Evolutionary conservation across 2,113 vertebrate species (phyloP), one percentile per base, ranked within the genome.

Genomic region (Silurus glanis): DNA sequence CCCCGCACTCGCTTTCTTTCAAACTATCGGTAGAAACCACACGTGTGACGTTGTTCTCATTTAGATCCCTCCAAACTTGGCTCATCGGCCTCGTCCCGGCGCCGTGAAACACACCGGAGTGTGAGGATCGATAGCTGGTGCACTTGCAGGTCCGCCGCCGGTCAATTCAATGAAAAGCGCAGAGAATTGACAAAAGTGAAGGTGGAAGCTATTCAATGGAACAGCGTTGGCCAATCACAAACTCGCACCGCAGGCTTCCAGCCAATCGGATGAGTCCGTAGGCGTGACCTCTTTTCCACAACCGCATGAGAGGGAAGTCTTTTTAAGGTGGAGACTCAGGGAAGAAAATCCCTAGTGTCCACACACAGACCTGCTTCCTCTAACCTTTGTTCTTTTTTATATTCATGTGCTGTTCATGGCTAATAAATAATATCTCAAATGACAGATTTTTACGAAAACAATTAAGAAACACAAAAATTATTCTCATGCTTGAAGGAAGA

Each of bases 161-260:
- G 51, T 83, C 83, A 88, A 82, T 93, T 94, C 93, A 93, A 93
- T 92, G 14, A 87, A 37, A 92, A 92, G 94, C 93, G 91, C 94
- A 93, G 91, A 66, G 92, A 93, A 93, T 85, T 92, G 93, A 95
- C 93, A 95, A 94, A 80, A 95, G 94, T 92, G 93, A 93, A 92
- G 90, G 93, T 94, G 95, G 95, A 94, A 92, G 94, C 84, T 89
- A 87, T 90, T 93, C 93, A 91, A 91, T 93, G 92, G 89, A 88
- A 28, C 37, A n/a, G 74, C 83, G 56, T 0, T 83, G 89, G 87
- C 95, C 95, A 95, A 96, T 95, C 4, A 83, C 71, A 28, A 83
- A 23, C 53, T 0, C 9, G 67, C 0, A 72, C 80, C 80, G 58
- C 74, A 49, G 66, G 80, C 21, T 12, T 21, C 8, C 1, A 89